Evolutionary conservation across 92 coral and sea anemone genomes (phyloP), one percentile per base, ranked within the genome.

Genomic region (Epizoanthus fatuus): DNA sequence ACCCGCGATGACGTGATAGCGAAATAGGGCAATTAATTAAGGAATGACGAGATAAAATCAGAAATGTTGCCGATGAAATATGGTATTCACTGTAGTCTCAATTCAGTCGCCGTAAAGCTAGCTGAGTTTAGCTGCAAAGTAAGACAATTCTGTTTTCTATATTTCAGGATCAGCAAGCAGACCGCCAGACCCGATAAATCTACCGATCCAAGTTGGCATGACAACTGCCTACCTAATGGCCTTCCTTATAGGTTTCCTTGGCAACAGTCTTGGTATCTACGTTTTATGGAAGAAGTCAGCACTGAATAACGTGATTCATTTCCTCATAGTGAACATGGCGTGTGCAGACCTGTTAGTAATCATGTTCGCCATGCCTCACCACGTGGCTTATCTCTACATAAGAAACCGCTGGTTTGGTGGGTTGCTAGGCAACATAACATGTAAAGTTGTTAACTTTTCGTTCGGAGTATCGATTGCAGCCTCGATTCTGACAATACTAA

Each of bases 391-490:
- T 20, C 82, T 77, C 16, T 77, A 60, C 38, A 17, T 77, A 9
- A 29, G 51, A 42, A 42, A 19, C 20, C 82, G 13, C 45, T 77
- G 82, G 82, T 77, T 77, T 14, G 82, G 71, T 20, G 82, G 82
- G 12, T 19, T 77, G 69, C 69, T 60, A 4, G 82, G 82, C 35
- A 39, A 42, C 39, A 59, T 77, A 42, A 39, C 70, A 11, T 59
- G 58, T 60, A 77, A 77, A 11, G 29, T 58, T 7, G 32, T 60
- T 2, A 19, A 77, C 8, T 77, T 39, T 42, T 42, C 19, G 9
- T 77, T 77, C 32, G 82, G 82, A 9, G 82, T 77, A n/a, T 77
- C 82, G 13, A 39, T 77, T 14, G 69, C 39, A 11, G 82, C 82
- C 19, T 77, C 82, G 3, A 77, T 77, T 11, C 8, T 77, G 4